Evolutionary conservation across 2,888 invertebrate species (phyloP).

Genomic region (Xanthia icteritia): DNA sequence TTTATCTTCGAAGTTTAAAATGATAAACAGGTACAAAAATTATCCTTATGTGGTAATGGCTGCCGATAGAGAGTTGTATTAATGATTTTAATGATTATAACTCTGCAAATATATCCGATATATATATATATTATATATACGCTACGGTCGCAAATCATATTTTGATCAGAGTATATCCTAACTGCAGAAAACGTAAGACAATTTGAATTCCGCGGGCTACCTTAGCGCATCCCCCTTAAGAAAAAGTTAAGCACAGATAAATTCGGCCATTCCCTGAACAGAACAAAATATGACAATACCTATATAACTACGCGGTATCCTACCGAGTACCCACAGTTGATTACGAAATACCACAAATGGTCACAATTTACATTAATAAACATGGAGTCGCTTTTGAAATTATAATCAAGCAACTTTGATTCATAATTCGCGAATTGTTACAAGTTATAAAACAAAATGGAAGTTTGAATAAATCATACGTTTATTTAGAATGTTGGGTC

Average conservation of each 20-base stretch:
- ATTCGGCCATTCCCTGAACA: not conserved
- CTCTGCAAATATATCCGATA: too few relatives aligned
- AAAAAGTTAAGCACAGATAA: too few relatives aligned
- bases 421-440: conserved; percentile 56
- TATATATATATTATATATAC: too few relatives aligned
- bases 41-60: too few relatives aligned
- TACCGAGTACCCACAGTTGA: conserved; percentile 44
- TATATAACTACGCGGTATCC: conserved; percentile 1
- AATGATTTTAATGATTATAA: too few relatives aligned
- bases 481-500: conserved; percentile 69
- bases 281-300: conserved; percentile 13
- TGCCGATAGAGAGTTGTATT: too few relatives aligned
- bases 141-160: too few relatives aligned
- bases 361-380: conserved; percentile 61
- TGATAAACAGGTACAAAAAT: too few relatives aligned
- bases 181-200: too few relatives aligned
- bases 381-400: conserved; percentile 59
- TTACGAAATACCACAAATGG: conserved; percentile 55
- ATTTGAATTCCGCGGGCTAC: too few relatives aligned
- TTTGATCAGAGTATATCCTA: too few relatives aligned
- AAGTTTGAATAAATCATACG: conserved; percentile 70
- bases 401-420: conserved; percentile 62
- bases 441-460: conserved; percentile 61
- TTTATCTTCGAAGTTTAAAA: too few relatives aligned
- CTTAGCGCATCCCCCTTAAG: not conserved